These are phyloP conservation scores for Syrmaticus mikado DNA, from an alignment of 2,113 vertebrate genomes.

Conservation along the genomic window DNA sequence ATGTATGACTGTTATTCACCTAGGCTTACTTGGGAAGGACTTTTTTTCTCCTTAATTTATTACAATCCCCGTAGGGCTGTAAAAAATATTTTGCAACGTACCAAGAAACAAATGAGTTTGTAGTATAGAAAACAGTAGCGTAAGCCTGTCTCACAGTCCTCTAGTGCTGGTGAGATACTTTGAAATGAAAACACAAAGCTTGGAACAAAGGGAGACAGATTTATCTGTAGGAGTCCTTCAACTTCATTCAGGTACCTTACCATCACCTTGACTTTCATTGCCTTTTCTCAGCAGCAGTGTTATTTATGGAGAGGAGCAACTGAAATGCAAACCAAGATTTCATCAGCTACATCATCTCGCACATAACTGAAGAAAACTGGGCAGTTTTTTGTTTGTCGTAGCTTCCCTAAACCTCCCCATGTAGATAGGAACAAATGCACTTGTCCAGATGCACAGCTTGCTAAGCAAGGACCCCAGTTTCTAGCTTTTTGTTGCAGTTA, in stretches of 20 bases:
- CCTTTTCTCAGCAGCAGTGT: neutral
- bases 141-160: neutral
- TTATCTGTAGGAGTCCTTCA: neutral
- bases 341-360: neutral
- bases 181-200: neutral
- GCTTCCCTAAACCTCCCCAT: neutral
- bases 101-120: neutral
- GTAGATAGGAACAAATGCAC: neutral
- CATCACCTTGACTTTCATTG: neutral
- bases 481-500: neutral
- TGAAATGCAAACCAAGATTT: neutral
- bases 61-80: neutral
- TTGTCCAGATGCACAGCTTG: neutral
- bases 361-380: neutral
- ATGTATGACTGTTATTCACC: neutral
- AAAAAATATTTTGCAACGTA: neutral
- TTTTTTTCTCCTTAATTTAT: neutral
- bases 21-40: neutral
- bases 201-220: neutral
- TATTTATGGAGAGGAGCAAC: neutral
- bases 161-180: neutral
- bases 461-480: neutral
- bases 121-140: neutral
- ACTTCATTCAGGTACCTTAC: fast-evolving
- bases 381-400: neutral